Conservation (phyloP, 2,888 invertebrate genomes). For the Orthosia gracilis region DNA sequence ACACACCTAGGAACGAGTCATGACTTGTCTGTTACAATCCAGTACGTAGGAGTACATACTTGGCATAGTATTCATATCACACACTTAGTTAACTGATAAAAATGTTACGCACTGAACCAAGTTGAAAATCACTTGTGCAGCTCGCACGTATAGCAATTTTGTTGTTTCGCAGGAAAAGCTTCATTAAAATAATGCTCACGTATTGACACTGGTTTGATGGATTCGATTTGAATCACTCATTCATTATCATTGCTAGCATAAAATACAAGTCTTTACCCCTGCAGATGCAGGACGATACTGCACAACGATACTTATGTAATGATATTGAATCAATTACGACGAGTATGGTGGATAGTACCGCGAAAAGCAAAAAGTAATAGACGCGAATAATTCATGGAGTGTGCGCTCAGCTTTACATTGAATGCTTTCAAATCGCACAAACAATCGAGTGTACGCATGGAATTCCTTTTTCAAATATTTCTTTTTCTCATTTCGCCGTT, state of each 20-base stretch:
- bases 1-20: slow-evolving; percentile 69
- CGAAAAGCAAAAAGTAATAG: slow-evolving; percentile 72
- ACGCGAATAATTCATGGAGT: slow-evolving; percentile 84
- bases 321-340: slow-evolving; percentile 81
- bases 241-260: slow-evolving; percentile 55
- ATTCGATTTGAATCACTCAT: slow-evolving; percentile 54
- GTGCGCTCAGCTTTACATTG: slow-evolving; percentile 86
- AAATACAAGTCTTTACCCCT: slow-evolving; percentile 52
- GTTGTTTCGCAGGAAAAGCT: slow-evolving; percentile 34
- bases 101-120: slow-evolving; percentile 16
- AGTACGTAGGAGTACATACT: slow-evolving; percentile 23
- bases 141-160: slow-evolving; percentile 3
- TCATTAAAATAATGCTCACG: slow-evolving; percentile 48
- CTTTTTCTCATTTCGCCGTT: slow-evolving; percentile 90
- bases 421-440: slow-evolving; percentile 87
- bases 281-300: too few relatives aligned
- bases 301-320: slow-evolving; percentile 82
- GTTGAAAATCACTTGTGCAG: slow-evolving; percentile 24
- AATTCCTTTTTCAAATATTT: slow-evolving; percentile 88
- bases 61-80: slow-evolving; percentile 30
- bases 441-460: slow-evolving; percentile 87
- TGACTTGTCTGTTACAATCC: slow-evolving; percentile 48
- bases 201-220: slow-evolving; percentile 46
- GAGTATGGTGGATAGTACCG: slow-evolving; percentile 75
- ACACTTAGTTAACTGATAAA: slow-evolving; percentile 19